Percentiles rank a stretch among this genome's conserved stretches.
Conservation (phyloP, 2,888 invertebrate genomes). For the Platypus cylindrus region DNA sequence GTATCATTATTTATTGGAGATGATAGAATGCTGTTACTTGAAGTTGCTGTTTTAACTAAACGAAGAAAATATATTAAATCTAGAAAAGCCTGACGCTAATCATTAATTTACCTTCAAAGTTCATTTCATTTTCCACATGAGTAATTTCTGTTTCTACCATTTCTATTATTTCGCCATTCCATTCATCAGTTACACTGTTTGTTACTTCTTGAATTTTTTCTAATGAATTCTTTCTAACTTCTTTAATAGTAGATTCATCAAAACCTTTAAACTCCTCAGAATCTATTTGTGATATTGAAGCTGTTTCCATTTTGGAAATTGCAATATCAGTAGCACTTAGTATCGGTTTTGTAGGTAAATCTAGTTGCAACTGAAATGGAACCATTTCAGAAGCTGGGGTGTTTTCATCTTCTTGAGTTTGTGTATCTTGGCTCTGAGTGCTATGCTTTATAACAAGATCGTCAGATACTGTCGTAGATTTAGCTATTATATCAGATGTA, state of each 20-base stretch:
- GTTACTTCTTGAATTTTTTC: no score
- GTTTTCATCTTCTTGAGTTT: constrained; percentile 12
- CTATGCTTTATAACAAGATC: constrained; percentile 1
- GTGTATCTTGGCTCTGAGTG: constrained; percentile 15
- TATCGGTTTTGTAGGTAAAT: constrained; percentile 19
- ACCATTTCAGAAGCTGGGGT: constrained; percentile 11
- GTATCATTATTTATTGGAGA: constrained; percentile 29
- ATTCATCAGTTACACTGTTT: no score
- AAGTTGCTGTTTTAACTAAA: neutral
- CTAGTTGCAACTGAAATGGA: constrained; percentile 13
- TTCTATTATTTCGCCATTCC: no score
- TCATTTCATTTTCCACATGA: no score
- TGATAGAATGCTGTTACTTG: constrained; percentile 18
- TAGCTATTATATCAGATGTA: no score
- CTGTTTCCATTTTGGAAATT: constrained; percentile 24
- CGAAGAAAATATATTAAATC: no score
- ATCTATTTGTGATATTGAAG: constrained; percentile 13
- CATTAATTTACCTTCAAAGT: no score
- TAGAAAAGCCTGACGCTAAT: no score
- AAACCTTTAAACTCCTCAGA: constrained; percentile 2
- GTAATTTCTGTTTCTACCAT: no score
- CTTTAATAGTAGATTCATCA: neutral
- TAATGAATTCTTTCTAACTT: neutral
- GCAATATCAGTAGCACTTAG: constrained; percentile 24
- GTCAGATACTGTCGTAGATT: neutral